These are phyloP conservation scores for Drosophila leontia DNA, from an alignment of 1,140 invertebrate species.

Conservation along the genomic window DNA sequence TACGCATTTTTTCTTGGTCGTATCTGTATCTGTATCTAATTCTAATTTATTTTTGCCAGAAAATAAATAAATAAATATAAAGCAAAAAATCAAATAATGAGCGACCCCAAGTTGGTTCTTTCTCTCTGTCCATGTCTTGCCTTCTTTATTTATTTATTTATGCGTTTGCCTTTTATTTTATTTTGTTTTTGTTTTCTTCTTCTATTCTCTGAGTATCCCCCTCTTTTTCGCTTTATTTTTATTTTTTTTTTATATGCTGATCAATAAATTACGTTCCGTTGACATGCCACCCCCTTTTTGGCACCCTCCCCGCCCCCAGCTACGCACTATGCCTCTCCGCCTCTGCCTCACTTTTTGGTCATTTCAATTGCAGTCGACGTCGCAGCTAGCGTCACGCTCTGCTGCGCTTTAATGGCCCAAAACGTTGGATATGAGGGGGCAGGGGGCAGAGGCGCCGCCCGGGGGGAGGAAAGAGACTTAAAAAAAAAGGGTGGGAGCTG, in stretches of 20 bases:
- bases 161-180: conserved; percentile 39
- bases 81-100: conserved; percentile 31
- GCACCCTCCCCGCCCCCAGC: conserved; percentile 13
- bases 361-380: conserved; percentile 69
- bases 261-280: conserved; percentile 78
- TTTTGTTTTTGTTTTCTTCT: conserved; percentile 34
- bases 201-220: conserved; percentile 22
- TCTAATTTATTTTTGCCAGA: conserved; percentile 79
- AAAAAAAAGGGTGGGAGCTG: conserved; percentile 3
- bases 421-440: neutral
- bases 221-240: conserved; percentile 15
- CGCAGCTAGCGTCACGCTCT: conserved; percentile 60
- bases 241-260: conserved; percentile 47
- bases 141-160: conserved; percentile 48
- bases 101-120: conserved; percentile 27
- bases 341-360: conserved; percentile 50
- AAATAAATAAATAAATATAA: conserved; percentile 21
- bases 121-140: conserved; percentile 8
- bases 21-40: conserved; percentile 67
- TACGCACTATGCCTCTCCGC: conserved; percentile 12
- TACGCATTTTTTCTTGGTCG: conserved; percentile 74
- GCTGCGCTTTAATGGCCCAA: conserved; percentile 76
- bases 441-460: neutral
- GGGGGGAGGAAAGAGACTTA: neutral
- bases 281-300: conserved; percentile 63